Base-by-base conservation (phyloP, 2,888 invertebrate genomes). In the Himalopsyche tibetana region DNA sequence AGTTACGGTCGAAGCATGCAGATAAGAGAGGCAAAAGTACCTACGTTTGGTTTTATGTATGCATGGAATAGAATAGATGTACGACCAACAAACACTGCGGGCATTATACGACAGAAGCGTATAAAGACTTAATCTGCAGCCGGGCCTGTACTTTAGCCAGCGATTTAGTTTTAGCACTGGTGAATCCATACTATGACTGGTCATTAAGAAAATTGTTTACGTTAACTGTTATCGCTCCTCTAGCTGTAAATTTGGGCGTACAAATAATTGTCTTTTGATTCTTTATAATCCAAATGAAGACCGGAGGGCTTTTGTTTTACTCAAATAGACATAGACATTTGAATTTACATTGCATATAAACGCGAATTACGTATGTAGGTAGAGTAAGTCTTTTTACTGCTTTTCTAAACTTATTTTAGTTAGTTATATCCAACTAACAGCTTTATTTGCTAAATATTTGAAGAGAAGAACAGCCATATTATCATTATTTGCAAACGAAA, bases 91-190 rank as follows among this genome's bases (percentile, higher is more conserved):
- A 83, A 69, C 69, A 83, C 56, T 84, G 74, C 40, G 80, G 84
- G 80, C 80, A 74, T 56, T 51, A 38, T 84, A 55, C 63, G 19
- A 63, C 82, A 17, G 17, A 38, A 55, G 83, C 55, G 63, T 63
- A 87, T 87, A 85, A 87, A 86, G 88, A 87, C 88, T 85, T 88
- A 88, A 88, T 88, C 88, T 87, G 83, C 80, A 36, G 87, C 87
- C 86, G 82, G 63, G 63, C 85, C 84, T 86, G 83, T 80, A 63
- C 85, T 69, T 84, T 63, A 79, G 87, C 87, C 82, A 83, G 84
- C 86, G 87, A 87, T 88, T 88, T 87, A 87, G 85, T 88, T 88
- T 87, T 87, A 88, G 85, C 86, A 85, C 87, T 82, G 69, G 80
- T 85, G 80, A 85, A 80, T 84, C 84, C 69, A 56, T 84, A 80